Conservation (phyloP, 2,888 invertebrate genomes). For the Blera fallax region DNA sequence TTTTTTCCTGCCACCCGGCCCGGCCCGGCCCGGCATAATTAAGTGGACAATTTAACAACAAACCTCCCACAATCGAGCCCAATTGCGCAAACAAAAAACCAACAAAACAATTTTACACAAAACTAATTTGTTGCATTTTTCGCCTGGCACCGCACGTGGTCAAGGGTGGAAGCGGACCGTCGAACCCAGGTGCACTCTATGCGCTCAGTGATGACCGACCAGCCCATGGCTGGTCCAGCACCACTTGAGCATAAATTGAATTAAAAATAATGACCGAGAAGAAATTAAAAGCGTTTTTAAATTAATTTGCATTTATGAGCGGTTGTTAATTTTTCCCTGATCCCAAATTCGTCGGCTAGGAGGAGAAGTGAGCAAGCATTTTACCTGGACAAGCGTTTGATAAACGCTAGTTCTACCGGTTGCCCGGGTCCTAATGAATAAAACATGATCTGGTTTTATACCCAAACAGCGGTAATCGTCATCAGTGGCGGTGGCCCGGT, state of each 20-base stretch:
- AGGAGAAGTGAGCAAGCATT: not conserved
- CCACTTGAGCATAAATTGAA: constrained; percentile 71
- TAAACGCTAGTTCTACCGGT: constrained; percentile 40
- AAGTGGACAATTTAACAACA: constrained; percentile 63
- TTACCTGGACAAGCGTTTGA: constrained; percentile 35
- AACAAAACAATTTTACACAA: constrained; percentile 64
- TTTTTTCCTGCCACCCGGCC: constrained; percentile 6
- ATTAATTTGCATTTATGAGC: constrained; percentile 71
- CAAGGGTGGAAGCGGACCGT: not conserved
- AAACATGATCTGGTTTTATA: constrained; percentile 36
- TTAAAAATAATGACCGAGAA: constrained; percentile 70
- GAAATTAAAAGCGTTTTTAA: constrained; percentile 70
- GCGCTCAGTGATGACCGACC: not conserved
- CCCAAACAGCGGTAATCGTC: not conserved
- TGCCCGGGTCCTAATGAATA: constrained; percentile 28
- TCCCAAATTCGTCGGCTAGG: constrained; percentile 10
- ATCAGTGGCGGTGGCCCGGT: too few species aligned
- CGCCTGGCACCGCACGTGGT: constrained; percentile 25
- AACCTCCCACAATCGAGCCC: constrained; percentile 40
- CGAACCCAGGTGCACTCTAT: constrained; percentile 29
- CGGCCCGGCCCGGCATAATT: constrained; percentile 34
- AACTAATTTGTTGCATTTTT: constrained; percentile 63
- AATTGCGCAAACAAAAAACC: constrained; percentile 35
- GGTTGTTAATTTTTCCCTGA: constrained; percentile 63
- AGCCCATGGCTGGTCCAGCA: constrained; percentile 21